phyloP scores from a whole-genome alignment of 2,113 vertebrate species.

The Tyrannus savana region DNA sequence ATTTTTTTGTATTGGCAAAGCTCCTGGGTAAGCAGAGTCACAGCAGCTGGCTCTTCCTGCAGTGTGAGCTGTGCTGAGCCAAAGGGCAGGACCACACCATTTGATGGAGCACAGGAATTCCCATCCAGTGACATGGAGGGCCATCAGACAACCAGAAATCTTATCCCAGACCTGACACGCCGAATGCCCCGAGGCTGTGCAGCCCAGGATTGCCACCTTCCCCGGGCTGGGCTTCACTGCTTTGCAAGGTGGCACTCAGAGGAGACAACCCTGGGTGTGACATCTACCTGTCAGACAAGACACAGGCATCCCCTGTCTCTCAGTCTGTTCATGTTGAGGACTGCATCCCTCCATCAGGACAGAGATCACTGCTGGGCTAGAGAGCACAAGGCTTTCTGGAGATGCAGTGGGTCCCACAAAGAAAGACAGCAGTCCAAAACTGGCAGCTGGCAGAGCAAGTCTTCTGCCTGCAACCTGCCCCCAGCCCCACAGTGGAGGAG shows the following conservation, averaged over 20 bases:
- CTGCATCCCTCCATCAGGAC: not conserved
- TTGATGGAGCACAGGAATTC: not conserved
- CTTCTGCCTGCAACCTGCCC: not conserved
- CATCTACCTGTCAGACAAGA: not conserved
- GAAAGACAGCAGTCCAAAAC: not conserved
- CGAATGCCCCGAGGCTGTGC: rapidly evolving
- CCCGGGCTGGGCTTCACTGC: not conserved
- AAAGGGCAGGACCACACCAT: not conserved
- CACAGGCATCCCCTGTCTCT: not conserved
- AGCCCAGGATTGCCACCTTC: not conserved
- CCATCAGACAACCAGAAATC: not conserved
- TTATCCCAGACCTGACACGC: not conserved
- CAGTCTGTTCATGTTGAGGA: not conserved
- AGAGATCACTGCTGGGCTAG: rapidly evolving
- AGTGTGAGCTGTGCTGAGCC: rapidly evolving
- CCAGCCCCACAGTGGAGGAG: not conserved
- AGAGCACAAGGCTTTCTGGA: not conserved
- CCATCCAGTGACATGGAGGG: not conserved
- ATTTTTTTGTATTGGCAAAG: not conserved
- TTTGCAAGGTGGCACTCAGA: not conserved
- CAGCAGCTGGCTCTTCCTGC: not conserved
- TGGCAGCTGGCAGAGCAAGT: not conserved
- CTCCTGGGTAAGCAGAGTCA: not conserved
- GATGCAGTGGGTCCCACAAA: not conserved
- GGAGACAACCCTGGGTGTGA: not conserved